Base-by-base conservation (phyloP, 2,113 vertebrate species). In the Polypterus senegalus region DNA sequence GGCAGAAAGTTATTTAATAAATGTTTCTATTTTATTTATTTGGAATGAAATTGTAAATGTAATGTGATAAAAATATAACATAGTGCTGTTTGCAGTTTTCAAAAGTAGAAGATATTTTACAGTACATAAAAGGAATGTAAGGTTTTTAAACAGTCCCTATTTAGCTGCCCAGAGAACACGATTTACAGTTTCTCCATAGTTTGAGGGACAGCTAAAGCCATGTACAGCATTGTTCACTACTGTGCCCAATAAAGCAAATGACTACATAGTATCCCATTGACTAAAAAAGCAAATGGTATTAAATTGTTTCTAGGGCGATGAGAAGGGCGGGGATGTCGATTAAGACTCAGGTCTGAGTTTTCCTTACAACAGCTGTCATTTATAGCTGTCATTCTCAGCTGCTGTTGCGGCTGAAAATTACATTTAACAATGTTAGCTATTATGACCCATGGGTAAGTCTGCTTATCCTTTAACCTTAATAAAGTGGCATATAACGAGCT, bases 331-430 rank as follows among this genome's bases (percentile, higher is more conserved):
- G 54, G 54, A 27, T 9, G 54, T 9, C 43, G 5, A 6, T 45
- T 57, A 45, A 8, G 27, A 4, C 27, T 45, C 56, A 57, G 9
- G 27, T 44, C 6, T 7, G 27, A 57, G 43, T 9, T 11, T 45
- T 57, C 56, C 0, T 2, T 47, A 71, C 66, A 75, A 63, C 63
- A 65, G 64, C 66, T 59, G 71, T 76, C 82, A 82, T 77, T 79
- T 84, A 85, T 84, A 85, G 77, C 51, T 66, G 47, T 54, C 67
- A 72, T 79, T 80, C 83, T 76, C 86, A 84, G 83, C 83, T 86
- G 83, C 79, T 75, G 71, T 66, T 58, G 46, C 61, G 61, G 66
- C 57, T 64, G 72, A 74, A 61, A 73, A 70, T n/a, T 66, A 62
- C 65, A 75, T 74, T 27, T 43, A 5, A 57, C 2, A 57, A 44